Percentiles rank a stretch among this genome's conserved stretches.
Conservation (phyloP, 2,797 vertebrate species). For the Botia almorhae region DNA sequence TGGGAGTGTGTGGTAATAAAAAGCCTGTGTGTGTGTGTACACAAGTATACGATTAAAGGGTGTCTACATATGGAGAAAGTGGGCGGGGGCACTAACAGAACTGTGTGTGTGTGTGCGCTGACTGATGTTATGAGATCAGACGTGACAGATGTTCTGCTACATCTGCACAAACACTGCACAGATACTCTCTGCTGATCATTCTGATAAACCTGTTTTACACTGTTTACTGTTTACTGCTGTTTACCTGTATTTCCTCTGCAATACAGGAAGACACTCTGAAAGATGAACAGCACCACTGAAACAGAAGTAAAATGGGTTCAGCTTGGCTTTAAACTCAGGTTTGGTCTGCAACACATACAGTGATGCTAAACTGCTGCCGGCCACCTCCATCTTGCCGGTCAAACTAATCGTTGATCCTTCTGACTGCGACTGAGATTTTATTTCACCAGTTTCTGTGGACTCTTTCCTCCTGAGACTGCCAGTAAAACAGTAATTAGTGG, state of each 20-base stretch:
- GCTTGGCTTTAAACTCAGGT: neutral
- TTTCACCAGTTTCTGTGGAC: slow-evolving; percentile 45
- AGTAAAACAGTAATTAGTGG: slow-evolving; percentile 63
- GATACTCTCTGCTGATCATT: no score
- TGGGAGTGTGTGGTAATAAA: slow-evolving; percentile 17
- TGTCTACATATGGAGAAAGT: neutral
- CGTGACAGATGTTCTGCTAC: neutral
- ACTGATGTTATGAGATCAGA: neutral
- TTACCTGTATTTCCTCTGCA: no score
- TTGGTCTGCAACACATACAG: neutral
- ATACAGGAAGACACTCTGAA: no score
- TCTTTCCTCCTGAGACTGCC: slow-evolving; percentile 51
- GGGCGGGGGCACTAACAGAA: neutral
- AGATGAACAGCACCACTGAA: no score
- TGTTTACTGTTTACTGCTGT: no score
- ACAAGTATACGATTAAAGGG: neutral
- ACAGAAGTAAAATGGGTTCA: no score
- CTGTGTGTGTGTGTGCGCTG: neutral
- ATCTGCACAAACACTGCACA: slow-evolving; percentile 12
- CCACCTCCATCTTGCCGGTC: slow-evolving; percentile 47
- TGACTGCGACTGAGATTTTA: slow-evolving; percentile 45
- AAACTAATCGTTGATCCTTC: slow-evolving; percentile 53
- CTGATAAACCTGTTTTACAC: no score
- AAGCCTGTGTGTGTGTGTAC: neutral
- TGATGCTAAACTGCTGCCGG: slow-evolving; percentile 29